A percentile compares a stretch with the other conserved stretches of the same genome.
Conservation (phyloP, 2,888 invertebrate species). For the Axea sp. region DNA sequence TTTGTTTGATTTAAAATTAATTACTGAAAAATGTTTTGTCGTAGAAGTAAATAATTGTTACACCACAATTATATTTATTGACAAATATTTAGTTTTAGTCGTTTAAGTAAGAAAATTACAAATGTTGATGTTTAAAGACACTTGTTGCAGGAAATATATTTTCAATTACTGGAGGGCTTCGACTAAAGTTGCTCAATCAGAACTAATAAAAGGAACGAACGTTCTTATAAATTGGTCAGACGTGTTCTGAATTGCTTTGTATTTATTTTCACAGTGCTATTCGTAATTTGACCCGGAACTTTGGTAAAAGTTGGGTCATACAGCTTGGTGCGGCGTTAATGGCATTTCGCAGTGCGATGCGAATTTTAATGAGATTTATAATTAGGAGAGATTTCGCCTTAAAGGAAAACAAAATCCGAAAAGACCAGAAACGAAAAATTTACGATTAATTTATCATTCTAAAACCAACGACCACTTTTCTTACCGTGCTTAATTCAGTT, state of each 20-base stretch:
- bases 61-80: no score
- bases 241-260: conserved; percentile 44
- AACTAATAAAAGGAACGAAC: conserved; percentile 30
- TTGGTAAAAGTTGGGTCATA: conserved; percentile 33
- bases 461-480: background rate
- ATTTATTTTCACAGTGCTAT: conserved; percentile 39
- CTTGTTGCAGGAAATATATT: conserved; percentile 46
- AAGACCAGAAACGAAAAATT: background rate
- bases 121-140: no score
- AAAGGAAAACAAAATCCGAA: conserved; percentile 19
- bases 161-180: conserved; percentile 31
- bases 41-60: no score
- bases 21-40: no score
- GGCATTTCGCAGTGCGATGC: conserved; percentile 69
- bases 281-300: conserved; percentile 40
- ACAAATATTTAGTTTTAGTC: no score
- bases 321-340: conserved; percentile 68
- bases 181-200: conserved; percentile 36
- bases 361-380: conserved; percentile 78
- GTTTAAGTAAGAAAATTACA: no score
- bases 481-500: background rate
- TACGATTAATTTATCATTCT: conserved; percentile 17
- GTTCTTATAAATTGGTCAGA: conserved; percentile 57
- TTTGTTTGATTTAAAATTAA: no score
- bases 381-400: conserved; percentile 69